Conservation (phyloP, 2,113 vertebrate species). For the Apodemus sylvaticus region DNA sequence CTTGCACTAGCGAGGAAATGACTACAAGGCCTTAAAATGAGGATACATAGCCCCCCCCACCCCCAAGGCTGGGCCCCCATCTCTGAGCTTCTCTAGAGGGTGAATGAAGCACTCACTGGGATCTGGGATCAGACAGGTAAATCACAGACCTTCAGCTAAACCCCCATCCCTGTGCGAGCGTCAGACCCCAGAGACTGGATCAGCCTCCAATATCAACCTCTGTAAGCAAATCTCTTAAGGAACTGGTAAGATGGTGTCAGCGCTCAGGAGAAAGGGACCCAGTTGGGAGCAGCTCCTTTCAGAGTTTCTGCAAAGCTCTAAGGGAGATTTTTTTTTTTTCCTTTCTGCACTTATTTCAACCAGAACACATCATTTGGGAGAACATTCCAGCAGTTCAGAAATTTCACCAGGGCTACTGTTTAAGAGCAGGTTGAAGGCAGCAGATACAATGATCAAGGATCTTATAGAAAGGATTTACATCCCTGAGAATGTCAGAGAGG, state of each 20-base stretch:
- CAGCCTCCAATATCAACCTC: constrained; percentile 72
- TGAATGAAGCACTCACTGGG: constrained; percentile 77
- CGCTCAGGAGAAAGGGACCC: constrained; percentile 68
- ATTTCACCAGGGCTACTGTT: constrained; percentile 10
- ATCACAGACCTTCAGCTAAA: constrained; percentile 81
- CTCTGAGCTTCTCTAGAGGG: constrained; percentile 74
- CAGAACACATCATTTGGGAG: constrained; percentile 57
- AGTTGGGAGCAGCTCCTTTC: constrained; percentile 43
- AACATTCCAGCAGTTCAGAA: constrained; percentile 37
- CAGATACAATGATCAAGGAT: background rate
- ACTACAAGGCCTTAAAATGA: constrained; percentile 83
- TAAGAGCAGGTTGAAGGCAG: background rate
- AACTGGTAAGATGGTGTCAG: constrained; percentile 77
- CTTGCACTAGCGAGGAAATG: constrained; percentile 84
- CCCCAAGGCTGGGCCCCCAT: constrained; percentile 33
- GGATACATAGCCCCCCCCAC: constrained; percentile 17
- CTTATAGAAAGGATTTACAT: background rate
- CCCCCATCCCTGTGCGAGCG: constrained; percentile 74
- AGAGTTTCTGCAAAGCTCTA: constrained; percentile 71
- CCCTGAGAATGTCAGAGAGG: background rate
- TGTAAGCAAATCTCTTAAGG: constrained; percentile 87
- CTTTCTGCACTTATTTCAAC: constrained; percentile 57
- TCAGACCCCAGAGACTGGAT: constrained; percentile 82
- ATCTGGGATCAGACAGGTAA: constrained; percentile 85
- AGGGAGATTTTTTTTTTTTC: constrained; percentile 72